Conservation (phyloP, 2,797 vertebrate genomes). For the Rachycentron canadum region DNA sequence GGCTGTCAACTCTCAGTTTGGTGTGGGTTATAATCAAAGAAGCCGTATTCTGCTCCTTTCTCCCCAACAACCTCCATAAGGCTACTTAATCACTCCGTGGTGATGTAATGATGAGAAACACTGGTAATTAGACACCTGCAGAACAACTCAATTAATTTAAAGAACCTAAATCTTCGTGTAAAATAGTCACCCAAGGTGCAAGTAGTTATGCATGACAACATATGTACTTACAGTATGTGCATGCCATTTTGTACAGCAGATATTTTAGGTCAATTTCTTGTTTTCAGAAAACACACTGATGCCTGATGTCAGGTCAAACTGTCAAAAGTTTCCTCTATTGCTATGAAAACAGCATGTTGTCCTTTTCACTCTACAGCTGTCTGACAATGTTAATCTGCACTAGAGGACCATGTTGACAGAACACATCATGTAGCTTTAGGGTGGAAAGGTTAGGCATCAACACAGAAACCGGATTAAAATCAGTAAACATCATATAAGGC, state of each 20-base stretch:
- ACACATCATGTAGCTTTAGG: conserved; percentile 71
- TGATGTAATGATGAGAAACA: conserved; percentile 79
- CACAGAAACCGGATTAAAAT: conserved; percentile 74
- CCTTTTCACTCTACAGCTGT: conserved; percentile 62
- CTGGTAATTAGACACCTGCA: conserved; percentile 75
- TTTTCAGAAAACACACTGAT: conserved; percentile 26
- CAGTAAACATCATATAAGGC: conserved; percentile 76
- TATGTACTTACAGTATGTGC: background rate
- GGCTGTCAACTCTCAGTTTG: conserved; percentile 54
- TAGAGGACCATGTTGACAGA: conserved; percentile 67
- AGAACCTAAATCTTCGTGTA: conserved; percentile 26
- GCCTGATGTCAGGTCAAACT: conserved; percentile 50
- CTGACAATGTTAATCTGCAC: conserved; percentile 67
- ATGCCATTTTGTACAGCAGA: background rate
- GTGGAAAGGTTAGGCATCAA: conserved; percentile 76
- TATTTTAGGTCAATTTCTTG: conserved; percentile 17
- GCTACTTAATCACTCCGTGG: conserved; percentile 67
- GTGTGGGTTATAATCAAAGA: conserved; percentile 68
- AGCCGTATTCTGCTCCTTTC: conserved; percentile 61
- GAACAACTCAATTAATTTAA: conserved; percentile 55
- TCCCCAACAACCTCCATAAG: conserved; percentile 56
- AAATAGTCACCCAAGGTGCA: background rate
- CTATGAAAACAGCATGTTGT: conserved; percentile 57
- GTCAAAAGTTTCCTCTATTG: conserved; percentile 44
- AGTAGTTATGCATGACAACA: background rate